phyloP scores from a whole-genome alignment of 53 echinoderm and acorn worm genomes.

The Mesocentrotus franciscanus region DNA sequence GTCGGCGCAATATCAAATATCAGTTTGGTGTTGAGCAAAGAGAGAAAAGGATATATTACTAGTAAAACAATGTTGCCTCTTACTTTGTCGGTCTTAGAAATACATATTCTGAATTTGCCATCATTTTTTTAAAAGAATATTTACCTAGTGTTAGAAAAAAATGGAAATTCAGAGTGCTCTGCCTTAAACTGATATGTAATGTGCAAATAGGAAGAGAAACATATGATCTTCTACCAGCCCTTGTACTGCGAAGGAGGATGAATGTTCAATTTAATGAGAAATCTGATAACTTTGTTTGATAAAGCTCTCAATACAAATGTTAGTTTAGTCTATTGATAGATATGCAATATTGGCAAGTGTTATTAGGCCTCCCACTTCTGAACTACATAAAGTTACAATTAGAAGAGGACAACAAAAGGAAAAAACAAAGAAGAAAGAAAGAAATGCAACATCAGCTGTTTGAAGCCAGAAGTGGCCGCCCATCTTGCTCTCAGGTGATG shows the following conservation, averaged over 20 bases:
- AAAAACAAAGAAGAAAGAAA: too few relatives aligned
- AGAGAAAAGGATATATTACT: slow-evolving; percentile 9
- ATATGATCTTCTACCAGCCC: neutral
- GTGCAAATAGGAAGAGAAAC: neutral
- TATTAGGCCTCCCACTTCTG: neutral
- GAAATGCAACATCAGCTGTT: too few relatives aligned
- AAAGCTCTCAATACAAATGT: neutral
- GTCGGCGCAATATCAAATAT: slow-evolving; percentile 26
- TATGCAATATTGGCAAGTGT: neutral
- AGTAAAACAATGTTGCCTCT: neutral
- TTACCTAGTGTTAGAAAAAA: neutral
- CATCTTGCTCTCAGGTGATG: too few relatives aligned
- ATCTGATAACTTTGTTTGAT: slow-evolving; percentile 9
- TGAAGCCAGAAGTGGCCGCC: too few relatives aligned
- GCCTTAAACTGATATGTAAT: neutral
- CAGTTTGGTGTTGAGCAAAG: neutral
- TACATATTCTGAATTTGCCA: neutral
- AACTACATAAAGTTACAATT: neutral
- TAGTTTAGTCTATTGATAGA: neutral
- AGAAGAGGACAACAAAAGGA: neutral
- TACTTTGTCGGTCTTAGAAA: neutral
- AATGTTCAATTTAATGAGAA: neutral
- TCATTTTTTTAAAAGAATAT: neutral
- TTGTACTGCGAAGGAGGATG: neutral
- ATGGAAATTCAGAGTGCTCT: neutral